Percentiles rank a stretch among this genome's conserved stretches.
Evolutionary conservation across 2,888 invertebrate genomes (phyloP).

Genomic region (Protophormia terraenovae): DNA sequence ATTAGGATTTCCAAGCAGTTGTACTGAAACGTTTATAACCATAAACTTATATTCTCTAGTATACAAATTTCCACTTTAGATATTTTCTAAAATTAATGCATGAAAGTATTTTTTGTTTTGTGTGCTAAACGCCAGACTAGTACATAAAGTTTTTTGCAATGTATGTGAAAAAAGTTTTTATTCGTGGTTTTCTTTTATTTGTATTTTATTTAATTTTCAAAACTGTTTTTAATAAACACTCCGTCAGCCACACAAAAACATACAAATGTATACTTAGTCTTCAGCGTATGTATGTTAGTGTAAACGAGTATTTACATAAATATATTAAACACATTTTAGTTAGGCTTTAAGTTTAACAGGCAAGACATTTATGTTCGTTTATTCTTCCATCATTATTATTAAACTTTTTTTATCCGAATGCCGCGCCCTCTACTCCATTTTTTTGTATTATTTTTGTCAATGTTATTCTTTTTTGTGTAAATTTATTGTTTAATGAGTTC

Average conservation of each 20-base stretch:
- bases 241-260: neutral
- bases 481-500: conserved; percentile 20
- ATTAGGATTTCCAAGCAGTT: too few species aligned
- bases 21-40: too few species aligned
- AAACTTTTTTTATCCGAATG: neutral
- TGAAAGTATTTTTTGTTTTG: neutral
- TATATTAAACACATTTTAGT: neutral
- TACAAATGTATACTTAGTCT: neutral
- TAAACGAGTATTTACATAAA: too few species aligned
- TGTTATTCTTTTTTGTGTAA: neutral
- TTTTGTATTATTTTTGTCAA: neutral
- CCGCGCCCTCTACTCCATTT: conserved; percentile 8
- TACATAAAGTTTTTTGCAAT: conserved; percentile 16
- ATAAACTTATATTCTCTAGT: neutral
- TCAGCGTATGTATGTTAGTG: too few species aligned
- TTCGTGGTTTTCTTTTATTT: conserved; percentile 56
- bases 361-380: conserved; percentile 27
- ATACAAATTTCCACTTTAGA: neutral
- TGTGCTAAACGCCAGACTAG: neutral
- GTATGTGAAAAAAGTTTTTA: conserved; percentile 23
- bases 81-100: conserved; percentile 11
- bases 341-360: neutral
- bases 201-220: conserved; percentile 48
- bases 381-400: conserved; percentile 14
- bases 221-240: conserved; percentile 2